Conservation (phyloP, 2,797 vertebrate genomes). For the Coregonus ussuriensis region DNA sequence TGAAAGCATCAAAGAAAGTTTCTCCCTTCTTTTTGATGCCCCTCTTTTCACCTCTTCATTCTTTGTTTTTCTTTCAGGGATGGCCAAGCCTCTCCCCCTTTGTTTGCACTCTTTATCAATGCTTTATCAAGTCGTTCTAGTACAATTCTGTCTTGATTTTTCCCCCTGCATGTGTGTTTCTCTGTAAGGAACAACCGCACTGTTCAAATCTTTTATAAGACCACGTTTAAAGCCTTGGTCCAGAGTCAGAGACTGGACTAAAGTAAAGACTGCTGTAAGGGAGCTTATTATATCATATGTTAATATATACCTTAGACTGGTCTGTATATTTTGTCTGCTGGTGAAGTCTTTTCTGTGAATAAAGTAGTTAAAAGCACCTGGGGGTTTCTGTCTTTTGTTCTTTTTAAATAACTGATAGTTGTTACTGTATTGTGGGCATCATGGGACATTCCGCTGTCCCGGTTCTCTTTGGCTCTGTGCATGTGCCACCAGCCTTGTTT, state of each 20-base stretch:
- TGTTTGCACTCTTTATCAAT: conserved; percentile 13
- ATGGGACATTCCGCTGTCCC: background rate
- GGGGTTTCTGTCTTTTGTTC: background rate
- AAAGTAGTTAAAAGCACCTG: conserved; percentile 60
- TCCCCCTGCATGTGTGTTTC: conserved; percentile 65
- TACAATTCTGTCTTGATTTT: conserved; percentile 32
- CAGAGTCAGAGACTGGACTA: conserved; percentile 70
- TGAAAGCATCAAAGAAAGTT: background rate
- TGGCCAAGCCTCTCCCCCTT: background rate
- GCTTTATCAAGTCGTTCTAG: conserved; percentile 36
- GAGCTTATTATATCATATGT: conserved; percentile 50
- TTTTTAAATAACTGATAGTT: background rate
- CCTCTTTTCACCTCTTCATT: background rate
- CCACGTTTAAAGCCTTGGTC: conserved; percentile 74
- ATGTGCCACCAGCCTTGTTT: background rate
- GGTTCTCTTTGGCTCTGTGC: background rate
- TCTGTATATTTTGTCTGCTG: conserved; percentile 73
- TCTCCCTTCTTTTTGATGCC: background rate
- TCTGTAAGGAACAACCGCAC: conserved; percentile 52
- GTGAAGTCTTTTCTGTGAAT: conserved; percentile 68
- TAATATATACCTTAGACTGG: conserved; percentile 49
- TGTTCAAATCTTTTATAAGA: conserved; percentile 67
- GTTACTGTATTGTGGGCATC: too few species aligned
- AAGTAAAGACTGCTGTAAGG: conserved; percentile 62
- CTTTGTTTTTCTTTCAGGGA: background rate